Evolutionary conservation across 2,797 vertebrate species (phyloP).

Genomic region (Artibeus lituratus): DNA sequence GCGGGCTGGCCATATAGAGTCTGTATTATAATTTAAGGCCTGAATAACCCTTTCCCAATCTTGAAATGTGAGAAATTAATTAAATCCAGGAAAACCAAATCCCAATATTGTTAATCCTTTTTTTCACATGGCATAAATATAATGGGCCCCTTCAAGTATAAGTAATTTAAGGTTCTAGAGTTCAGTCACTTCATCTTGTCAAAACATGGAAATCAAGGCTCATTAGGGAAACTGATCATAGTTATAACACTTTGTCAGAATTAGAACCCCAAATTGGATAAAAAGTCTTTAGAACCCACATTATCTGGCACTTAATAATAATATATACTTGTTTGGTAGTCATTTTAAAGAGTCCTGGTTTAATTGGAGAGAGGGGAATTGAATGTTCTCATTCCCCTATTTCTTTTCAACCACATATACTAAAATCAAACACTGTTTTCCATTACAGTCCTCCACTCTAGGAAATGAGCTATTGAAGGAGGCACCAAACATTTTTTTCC

Average conservation of each 20-base stretch:
- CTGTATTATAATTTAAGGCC: not conserved
- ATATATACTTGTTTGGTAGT: not conserved
- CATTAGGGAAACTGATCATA: not conserved
- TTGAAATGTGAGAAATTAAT: not conserved
- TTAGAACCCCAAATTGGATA: not conserved
- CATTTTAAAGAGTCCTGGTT: not conserved
- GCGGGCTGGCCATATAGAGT: not conserved
- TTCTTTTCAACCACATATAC: not conserved
- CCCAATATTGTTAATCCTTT: not conserved
- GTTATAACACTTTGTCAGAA: not conserved
- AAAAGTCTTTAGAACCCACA: not conserved
- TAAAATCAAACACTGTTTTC: constrained; percentile 24
- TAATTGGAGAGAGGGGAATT: not conserved
- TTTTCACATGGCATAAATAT: not conserved
- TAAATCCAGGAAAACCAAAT: not conserved
- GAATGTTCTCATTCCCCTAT: not conserved
- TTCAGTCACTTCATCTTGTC: not conserved
- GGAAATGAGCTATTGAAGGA: too few relatives aligned
- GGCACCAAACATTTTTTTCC: not conserved
- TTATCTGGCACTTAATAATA: not conserved
- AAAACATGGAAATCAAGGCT: not conserved
- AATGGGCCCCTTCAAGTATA: not conserved
- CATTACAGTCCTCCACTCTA: too few relatives aligned
- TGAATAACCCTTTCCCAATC: not conserved
- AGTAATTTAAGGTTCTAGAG: not conserved